Base-by-base conservation (phyloP, 2,797 vertebrate species). In the Urosaurus nigricauda region DNA sequence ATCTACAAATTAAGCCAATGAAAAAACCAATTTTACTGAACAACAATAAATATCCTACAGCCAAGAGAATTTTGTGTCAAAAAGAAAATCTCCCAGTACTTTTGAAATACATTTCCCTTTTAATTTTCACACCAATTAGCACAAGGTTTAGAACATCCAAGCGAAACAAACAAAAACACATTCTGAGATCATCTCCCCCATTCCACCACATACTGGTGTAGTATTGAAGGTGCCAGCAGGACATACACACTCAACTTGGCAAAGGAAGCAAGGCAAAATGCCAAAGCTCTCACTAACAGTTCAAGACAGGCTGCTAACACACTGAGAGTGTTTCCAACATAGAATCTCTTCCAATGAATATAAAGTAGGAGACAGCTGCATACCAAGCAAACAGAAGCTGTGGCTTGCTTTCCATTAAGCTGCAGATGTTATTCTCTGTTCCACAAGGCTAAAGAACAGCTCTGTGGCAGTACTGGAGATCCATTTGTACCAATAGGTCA, bases 71-170 rank as follows among this genome's bases (percentile, higher is more conserved):
- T 77, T 90, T 68, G 89, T 89, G 47, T 17, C 77, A 37, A 84
- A 3, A 71, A 90, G 89, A 19, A 60, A 6, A 53, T 26, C 70
- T 56, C 65, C n/a, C 60, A 92, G 58, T 40, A 29, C 19, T 88
- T 86, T 91, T 68, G 80, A 89, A 91, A 80, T 90, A 84, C 63
- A 82, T 84, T 70, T 92, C 86, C 73, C 87, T 65, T 93, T 93
- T 88, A 89, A 87, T 92, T 87, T 87, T 77, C 47, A n/a, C 43
- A 81, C 65, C 60, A 79, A 91, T 87, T 90, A 90, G 74, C 85
- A 90, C 43, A 88, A 21, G 43, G 88, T 94, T 86, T 17, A 79
- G 84, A 90, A 19, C 78, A n/a, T 84, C 78, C 13, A n/a, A 83
- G 84, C 86, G 51, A 91, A 92, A 93, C 43, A 90, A 89, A 88